Percentiles rank a stretch among this genome's conserved stretches.
phyloP scores from a whole-genome alignment of 2,797 vertebrate genomes.

The Sebastolobus alascanus region DNA sequence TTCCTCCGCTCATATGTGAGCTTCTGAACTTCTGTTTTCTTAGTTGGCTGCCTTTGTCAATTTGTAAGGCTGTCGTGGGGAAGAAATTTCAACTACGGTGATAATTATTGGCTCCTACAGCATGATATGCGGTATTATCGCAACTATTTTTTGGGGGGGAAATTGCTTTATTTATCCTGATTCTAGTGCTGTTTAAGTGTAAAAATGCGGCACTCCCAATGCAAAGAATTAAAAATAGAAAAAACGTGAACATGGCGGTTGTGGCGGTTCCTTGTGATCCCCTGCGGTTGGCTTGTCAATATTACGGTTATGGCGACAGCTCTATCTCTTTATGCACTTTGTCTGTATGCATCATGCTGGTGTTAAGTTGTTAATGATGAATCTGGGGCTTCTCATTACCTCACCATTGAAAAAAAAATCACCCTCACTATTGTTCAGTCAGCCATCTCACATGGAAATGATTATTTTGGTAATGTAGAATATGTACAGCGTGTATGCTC shows the following conservation, averaged over 20 bases:
- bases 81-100: too few relatives aligned
- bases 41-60: neutral
- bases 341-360: slow-evolving; percentile 8
- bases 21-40: slow-evolving; percentile 23
- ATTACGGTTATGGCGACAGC: too few relatives aligned
- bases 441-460: neutral
- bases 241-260: too few relatives aligned
- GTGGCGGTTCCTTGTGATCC: too few relatives aligned
- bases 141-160: neutral
- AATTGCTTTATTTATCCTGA: too few relatives aligned
- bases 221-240: too few relatives aligned
- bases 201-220: too few relatives aligned
- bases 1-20: slow-evolving; percentile 17
- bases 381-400: neutral
- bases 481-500: neutral
- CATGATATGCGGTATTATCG: too few relatives aligned
- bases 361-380: slow-evolving; percentile 18
- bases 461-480: slow-evolving; percentile 15
- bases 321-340: too few relatives aligned
- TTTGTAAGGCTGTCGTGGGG: neutral
- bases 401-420: neutral
- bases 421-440: slow-evolving; percentile 1
- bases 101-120: too few relatives aligned
- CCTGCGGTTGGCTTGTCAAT: too few relatives aligned
- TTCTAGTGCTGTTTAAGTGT: too few relatives aligned